Base-by-base conservation (phyloP, 2,888 invertebrate species). In the Halocaridina rubra region DNA sequence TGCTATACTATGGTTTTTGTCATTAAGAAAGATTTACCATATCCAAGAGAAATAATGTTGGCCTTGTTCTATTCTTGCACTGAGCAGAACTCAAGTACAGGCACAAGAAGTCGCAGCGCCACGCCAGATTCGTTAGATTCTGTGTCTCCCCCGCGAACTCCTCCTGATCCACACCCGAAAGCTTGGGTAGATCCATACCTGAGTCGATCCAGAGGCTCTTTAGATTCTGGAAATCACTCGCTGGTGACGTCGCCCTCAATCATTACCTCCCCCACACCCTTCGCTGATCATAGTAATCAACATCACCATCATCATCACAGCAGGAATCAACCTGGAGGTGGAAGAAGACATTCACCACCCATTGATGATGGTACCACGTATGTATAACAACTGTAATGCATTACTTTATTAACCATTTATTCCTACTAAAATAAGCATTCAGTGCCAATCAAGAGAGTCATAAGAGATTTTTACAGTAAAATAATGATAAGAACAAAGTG, bases 121-220 rank as follows among this genome's bases (percentile, higher is more conserved):
- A 96, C 96, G 81, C 96, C 96, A 32, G 96, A 96, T 92, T 96
- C 96, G 39, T 91, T 96, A 90, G 96, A 96, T 92, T 96, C 96
- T 93, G 87, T 94, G 93, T 88, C 94, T 92, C 90, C 90, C 22
- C 90, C 90, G 84, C 91, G 90, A 85, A 88, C 88, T 5, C 91
- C 91, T 24, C 91, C 91, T 33, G 91, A 91, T 69, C 89, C 89
- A 78, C 76, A 78, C 71, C 86, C 86, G 33, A 84, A 84, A 67
- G 64, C 84, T 1, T 84, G 86, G 86, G 80, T 81, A 1, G 86
- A 88, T 76, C 81, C 86, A 4, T 81, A 84, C 71, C 84, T 86
- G 46, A 86, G 88, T 72, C 82, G 86, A 19, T 84, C 84, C 19
- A 30, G 86, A 27, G 88, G 84, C 30, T 84, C 84, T 16, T 67